Percentiles rank a stretch among this genome's conserved stretches.
These are phyloP conservation scores for Pseudorhiza aurosa DNA, from an alignment of 30 jellyfish, hydroid and myxozoan species.

Conservation along the genomic window DNA sequence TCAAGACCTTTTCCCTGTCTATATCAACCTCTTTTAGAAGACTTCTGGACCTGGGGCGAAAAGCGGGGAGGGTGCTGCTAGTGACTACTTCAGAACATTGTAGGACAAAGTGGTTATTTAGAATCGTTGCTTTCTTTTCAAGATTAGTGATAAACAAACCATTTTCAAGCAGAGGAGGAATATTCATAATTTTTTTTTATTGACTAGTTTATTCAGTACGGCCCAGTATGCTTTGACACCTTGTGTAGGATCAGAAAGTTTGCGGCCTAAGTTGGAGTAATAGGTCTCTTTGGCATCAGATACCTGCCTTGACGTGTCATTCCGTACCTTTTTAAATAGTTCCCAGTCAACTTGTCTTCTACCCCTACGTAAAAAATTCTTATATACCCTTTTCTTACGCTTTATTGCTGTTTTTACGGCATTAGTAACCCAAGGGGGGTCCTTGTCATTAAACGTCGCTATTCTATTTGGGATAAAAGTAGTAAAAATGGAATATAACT, in stretches of 20 bases:
- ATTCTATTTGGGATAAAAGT: slow-evolving; percentile 18
- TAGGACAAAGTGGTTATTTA: slow-evolving; percentile 43
- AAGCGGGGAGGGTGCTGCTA: slow-evolving; percentile 46
- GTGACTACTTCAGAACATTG: slow-evolving; percentile 60
- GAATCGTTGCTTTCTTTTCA: slow-evolving; percentile 43
- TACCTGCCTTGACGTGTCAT: slow-evolving; percentile 20
- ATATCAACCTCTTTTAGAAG: slow-evolving; percentile 36
- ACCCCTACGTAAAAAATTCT: slow-evolving; percentile 10
- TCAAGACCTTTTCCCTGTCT: slow-evolving; percentile 23
- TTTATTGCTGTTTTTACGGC: slow-evolving; percentile 40
- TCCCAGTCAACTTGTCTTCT: slow-evolving; percentile 55
- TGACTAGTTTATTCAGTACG: slow-evolving; percentile 16
- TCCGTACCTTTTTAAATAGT: slow-evolving; percentile 13
- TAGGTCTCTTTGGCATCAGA: slow-evolving; percentile 34
- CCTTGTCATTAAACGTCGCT: slow-evolving; percentile 11
- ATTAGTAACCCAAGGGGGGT: slow-evolving; percentile 30
- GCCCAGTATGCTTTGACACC: slow-evolving; percentile 58
- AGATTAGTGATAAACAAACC: slow-evolving; percentile 52
- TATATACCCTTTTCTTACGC: slow-evolving; percentile 26
- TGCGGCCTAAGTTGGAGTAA: slow-evolving; percentile 20
- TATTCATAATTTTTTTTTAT: slow-evolving; percentile 19
- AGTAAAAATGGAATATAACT: background rate
- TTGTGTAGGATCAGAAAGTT: slow-evolving; percentile 40
- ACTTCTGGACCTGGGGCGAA: slow-evolving; percentile 24
- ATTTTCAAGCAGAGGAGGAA: slow-evolving; percentile 60